A percentile compares a stretch with the other conserved stretches of the same genome.
Evolutionary conservation across 2,113 vertebrate genomes (phyloP).

Genomic region (Athene cunicularia): DNA sequence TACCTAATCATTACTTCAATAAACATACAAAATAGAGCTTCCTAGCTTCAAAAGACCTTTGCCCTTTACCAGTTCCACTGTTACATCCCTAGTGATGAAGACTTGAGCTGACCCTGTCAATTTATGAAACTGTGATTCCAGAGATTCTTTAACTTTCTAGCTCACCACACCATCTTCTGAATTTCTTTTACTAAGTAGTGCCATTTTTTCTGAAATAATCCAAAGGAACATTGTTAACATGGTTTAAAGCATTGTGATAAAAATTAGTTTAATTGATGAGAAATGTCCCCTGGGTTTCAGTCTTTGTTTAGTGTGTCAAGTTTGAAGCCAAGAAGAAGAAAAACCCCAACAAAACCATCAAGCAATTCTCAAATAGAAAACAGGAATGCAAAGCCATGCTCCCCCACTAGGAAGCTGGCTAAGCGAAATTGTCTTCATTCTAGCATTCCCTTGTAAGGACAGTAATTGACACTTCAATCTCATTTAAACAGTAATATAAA

Average conservation of each 20-base stretch:
- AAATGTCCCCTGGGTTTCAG: not conserved
- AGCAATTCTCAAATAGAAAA: constrained; percentile 4
- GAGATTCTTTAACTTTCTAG: not conserved
- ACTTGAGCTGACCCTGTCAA: not conserved
- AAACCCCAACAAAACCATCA: fast-evolving
- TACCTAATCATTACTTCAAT: not conserved
- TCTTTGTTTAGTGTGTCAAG: not conserved
- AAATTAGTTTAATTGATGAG: not conserved
- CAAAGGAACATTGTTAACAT: not conserved
- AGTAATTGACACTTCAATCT: not conserved
- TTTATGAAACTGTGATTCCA: not conserved
- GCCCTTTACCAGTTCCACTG: not conserved
- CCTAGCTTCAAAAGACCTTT: not conserved
- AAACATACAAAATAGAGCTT: not conserved
- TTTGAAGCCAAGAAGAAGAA: not conserved
- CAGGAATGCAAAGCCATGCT: not conserved
- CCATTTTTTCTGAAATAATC: not conserved
- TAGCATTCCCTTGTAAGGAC: not conserved
- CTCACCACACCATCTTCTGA: not conserved
- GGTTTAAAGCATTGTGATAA: constrained; percentile 7
- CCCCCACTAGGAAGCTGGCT: not conserved
- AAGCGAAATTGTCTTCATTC: not conserved
- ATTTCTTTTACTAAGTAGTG: not conserved
- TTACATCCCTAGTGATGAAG: not conserved
- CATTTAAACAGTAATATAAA: not conserved